Percentiles rank a stretch among this genome's conserved stretches.
These are phyloP conservation scores for Archilochus colubris DNA, from an alignment of 2,113 vertebrate species.

Conservation along the genomic window DNA sequence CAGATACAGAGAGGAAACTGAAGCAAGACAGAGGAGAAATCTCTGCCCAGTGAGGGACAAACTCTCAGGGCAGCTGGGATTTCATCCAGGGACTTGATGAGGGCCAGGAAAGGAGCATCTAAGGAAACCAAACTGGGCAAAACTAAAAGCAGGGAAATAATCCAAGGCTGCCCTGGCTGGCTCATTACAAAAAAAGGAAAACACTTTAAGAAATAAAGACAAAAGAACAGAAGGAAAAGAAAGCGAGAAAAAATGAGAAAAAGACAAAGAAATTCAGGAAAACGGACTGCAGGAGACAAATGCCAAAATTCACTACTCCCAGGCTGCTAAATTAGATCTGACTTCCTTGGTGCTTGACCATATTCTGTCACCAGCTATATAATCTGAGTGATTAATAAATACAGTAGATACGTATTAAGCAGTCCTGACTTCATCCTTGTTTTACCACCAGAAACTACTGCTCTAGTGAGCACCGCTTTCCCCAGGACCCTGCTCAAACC, in stretches of 20 bases:
- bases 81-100: conserved; percentile 23
- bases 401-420: conserved; percentile 49
- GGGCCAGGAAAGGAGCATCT: conserved; percentile 64
- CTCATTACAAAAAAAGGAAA: neutral
- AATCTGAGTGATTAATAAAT: conserved; percentile 58
- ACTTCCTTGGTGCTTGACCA: conserved; percentile 61
- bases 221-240: conserved; percentile 11
- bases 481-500: conserved; percentile 51
- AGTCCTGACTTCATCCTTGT: conserved; percentile 50
- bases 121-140: conserved; percentile 26
- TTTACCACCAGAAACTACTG: conserved; percentile 20
- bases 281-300: conserved; percentile 50
- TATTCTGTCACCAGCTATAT: conserved; percentile 66
- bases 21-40: conserved; percentile 54
- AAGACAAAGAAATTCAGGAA: conserved; percentile 44
- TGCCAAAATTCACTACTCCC: conserved; percentile 42
- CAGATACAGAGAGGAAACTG: conserved; percentile 44
- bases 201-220: neutral
- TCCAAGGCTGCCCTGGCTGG: neutral
- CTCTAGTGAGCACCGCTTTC: neutral
- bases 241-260: neutral
- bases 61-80: conserved; percentile 57
- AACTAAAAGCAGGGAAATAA: conserved; percentile 18
- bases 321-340: conserved; percentile 58
- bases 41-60: conserved; percentile 49